Conservation (phyloP, 2,113 vertebrate genomes). For the Oncorhynchus mykiss region DNA sequence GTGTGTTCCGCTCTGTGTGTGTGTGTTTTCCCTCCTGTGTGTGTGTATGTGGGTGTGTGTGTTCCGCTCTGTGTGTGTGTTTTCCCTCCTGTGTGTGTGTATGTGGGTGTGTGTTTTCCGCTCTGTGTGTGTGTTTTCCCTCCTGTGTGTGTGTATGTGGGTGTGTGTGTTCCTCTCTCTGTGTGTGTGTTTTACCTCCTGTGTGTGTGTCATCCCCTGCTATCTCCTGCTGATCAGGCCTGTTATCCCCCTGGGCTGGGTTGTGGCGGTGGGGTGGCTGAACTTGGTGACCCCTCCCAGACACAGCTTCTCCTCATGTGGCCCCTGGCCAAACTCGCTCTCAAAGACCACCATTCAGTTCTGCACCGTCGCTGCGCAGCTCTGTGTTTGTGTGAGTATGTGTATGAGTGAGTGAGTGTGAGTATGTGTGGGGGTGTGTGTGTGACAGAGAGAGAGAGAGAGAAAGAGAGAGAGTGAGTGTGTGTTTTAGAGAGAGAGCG, state of each 20-base stretch:
- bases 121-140: too few species aligned
- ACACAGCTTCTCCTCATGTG: slow-evolving; percentile 67
- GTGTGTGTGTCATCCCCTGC: slow-evolving; percentile 37
- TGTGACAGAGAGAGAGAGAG: neutral
- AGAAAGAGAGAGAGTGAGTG: neutral
- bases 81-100: neutral
- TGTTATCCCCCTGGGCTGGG: slow-evolving; percentile 15
- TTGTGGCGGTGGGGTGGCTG: slow-evolving; percentile 45
- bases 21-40: too few species aligned
- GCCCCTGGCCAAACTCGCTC: slow-evolving; percentile 55
- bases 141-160: too few species aligned
- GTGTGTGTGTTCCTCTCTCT: too few species aligned
- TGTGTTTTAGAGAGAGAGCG: too few species aligned
- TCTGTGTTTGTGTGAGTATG: slow-evolving; percentile 16
- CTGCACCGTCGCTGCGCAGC: slow-evolving; percentile 1
- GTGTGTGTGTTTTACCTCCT: too few species aligned
- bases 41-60: neutral
- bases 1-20: too few species aligned
- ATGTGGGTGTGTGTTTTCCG: too few species aligned
- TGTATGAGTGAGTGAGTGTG: slow-evolving; percentile 3
- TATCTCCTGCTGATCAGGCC: slow-evolving; percentile 48
- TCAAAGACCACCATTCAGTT: slow-evolving; percentile 70
- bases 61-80: neutral
- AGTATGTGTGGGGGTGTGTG: slow-evolving; percentile 11
- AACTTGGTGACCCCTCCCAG: slow-evolving; percentile 70